These are phyloP conservation scores for Nannoperca obscura DNA, from an alignment of 2,797 vertebrate species.

Conservation along the genomic window DNA sequence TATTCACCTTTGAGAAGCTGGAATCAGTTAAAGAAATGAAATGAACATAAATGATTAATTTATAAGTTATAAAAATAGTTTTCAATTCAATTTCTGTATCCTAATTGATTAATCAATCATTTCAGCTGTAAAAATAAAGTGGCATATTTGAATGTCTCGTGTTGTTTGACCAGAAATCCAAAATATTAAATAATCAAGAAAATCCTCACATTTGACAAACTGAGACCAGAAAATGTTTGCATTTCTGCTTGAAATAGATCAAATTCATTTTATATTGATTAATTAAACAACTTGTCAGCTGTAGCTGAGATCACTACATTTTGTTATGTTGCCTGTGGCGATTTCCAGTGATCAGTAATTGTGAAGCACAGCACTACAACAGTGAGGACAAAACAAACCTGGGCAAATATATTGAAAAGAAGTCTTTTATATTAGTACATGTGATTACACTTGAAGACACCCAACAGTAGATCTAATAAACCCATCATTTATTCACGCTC, in stretches of 20 bases:
- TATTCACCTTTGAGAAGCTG: background rate
- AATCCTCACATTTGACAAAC: background rate
- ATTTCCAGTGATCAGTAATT: background rate
- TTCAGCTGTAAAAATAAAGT: background rate
- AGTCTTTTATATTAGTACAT: slow-evolving; percentile 78
- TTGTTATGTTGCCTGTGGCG: background rate
- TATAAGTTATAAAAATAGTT: background rate
- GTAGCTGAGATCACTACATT: too few species aligned
- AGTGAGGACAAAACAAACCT: slow-evolving; percentile 41
- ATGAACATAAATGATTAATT: background rate
- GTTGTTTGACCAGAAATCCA: background rate
- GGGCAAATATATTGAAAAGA: slow-evolving; percentile 74
- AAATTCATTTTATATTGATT: background rate
- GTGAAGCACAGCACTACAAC: background rate
- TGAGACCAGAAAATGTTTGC: background rate
- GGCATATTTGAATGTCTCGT: background rate
- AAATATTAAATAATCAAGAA: background rate
- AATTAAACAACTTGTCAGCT: background rate
- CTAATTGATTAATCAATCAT: background rate
- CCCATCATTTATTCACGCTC: slow-evolving; percentile 74
- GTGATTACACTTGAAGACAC: slow-evolving; percentile 81
- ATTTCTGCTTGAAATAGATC: background rate
- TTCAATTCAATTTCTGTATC: background rate
- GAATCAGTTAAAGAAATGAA: background rate
- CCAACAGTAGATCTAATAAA: slow-evolving; percentile 78